Base-by-base conservation (phyloP, 2,888 invertebrate genomes). In the Drosophila tripunctata region DNA sequence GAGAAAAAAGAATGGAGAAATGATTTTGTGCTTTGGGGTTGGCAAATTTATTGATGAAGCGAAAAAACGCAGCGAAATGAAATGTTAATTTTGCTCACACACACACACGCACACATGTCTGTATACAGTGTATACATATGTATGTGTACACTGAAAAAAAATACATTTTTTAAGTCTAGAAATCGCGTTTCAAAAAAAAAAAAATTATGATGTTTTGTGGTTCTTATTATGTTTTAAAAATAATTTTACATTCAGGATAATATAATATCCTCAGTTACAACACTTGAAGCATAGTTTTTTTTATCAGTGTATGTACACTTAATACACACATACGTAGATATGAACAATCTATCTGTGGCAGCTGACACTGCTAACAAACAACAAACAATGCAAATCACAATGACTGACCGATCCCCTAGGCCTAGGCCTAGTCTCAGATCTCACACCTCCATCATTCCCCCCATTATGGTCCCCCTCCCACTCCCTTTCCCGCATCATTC, bases 71-170 rank as follows among this genome's bases (percentile, higher is more conserved):
- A 63, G 65, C 73, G 71, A 72, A 75, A 86, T 87, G 81, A 83
- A 88, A 88, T 83, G 83, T 88, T 86, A 87, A 82, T 88, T 78
- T 88, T 64, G 71, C 63, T 58, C 64, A 73, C 55, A 61, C 40
- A 69, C 60, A 50, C 43, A 57, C 17, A 47, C 6, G 8, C 45
- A 19, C 6, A 36, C 5, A 36, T 21, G 27, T 6, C 33, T 27
- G 14, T 22, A 35, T 17, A 8, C 0, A 24, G 8, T n/a, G n/a
- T n/a, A 8, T 24, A 27, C 21, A 31, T 6, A 38, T 19, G 15
- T 19, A 35, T 15, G n/a, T n/a, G n/a, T n/a, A n/a, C n/a, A n/a
- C n/a, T n/a, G n/a, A n/a, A n/a, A n/a, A n/a, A n/a, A n/a, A n/a
- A n/a, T n/a, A n/a, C n/a, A n/a, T n/a, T n/a, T n/a, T n/a, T n/a